phyloP scores from a whole-genome alignment of 2,113 vertebrate species.

The Pipra filicauda region DNA sequence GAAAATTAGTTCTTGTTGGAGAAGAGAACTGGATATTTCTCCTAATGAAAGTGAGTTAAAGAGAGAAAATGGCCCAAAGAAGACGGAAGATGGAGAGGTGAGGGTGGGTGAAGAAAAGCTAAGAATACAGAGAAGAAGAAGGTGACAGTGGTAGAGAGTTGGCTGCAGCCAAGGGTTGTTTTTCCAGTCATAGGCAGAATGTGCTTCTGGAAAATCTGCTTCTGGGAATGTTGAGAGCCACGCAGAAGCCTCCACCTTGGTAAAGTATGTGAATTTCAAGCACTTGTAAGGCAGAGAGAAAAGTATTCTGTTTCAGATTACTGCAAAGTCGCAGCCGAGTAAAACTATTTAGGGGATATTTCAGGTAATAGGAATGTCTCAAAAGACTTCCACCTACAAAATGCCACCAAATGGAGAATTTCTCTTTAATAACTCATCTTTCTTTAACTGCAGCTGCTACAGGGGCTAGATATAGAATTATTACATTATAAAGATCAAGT shows the following conservation, averaged over 20 bases:
- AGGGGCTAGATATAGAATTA: constrained; percentile 25
- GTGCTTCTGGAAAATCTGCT: not conserved
- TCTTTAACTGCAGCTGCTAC: constrained; percentile 9
- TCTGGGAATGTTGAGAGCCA: not conserved
- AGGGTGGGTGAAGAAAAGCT: not conserved
- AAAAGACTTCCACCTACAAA: not conserved
- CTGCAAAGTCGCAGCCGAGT: not conserved
- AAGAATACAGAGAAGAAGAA: not conserved
- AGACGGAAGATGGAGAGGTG: not conserved
- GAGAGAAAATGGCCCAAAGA: not conserved
- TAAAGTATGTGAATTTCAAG: not conserved
- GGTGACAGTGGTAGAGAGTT: not conserved
- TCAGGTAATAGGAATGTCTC: not conserved
- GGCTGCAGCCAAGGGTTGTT: not conserved
- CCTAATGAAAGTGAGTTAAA: not conserved
- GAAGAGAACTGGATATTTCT: not conserved
- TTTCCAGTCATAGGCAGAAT: not conserved
- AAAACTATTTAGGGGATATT: not conserved
- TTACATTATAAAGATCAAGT: constrained; percentile 38
- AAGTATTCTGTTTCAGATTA: not conserved
- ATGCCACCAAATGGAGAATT: not conserved
- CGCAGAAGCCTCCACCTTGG: not conserved
- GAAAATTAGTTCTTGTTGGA: not conserved
- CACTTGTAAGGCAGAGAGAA: not conserved
- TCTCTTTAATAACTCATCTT: constrained; percentile 18